Base-by-base conservation (phyloP, 2,113 vertebrate genomes). In the Oncorhynchus keta region DNA sequence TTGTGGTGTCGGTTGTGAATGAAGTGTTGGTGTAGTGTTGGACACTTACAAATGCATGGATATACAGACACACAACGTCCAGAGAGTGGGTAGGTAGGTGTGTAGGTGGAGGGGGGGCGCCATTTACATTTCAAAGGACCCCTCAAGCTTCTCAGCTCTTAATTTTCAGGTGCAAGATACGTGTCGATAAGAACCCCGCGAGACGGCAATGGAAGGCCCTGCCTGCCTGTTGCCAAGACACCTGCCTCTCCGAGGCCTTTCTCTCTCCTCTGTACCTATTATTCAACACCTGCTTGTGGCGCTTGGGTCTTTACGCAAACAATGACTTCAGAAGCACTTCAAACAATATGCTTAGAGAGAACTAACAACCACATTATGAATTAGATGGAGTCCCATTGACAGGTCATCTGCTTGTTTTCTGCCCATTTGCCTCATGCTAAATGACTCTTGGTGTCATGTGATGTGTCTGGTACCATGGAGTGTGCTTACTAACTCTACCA, bases 91-190 rank as follows among this genome's bases (percentile, higher is more conserved):
- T 35, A 6, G 35, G 35, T 35, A 35, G 35, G 35, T 35, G 6
- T 7, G 35, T 35, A 35, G 35, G 6, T 35, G 35, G 32, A 6
- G 6, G 32, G 30, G 57, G 28, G 49, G 79, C 48, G 30, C 8
- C 59, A 84, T 85, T 79, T 78, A 28, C 80, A 85, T 83, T 78
- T 85, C 73, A 89, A 87, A 83, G 70, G 13, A 16, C 30, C 28
- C 35, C 49, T 55, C 16, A 68, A 71, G 62, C 62, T 45, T 51
- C 68, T 73, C 51, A 9, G 6, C 32, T 66, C 61, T 82, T 85
- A 66, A 74, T 4, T 48, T 73, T 45, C 75, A 77, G 76, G 39
- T 70, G 73, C 48, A 83, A 73, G 57, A 82, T 64, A 4, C 74
- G 71, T 26, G 72, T 78, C 72, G 71, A 62, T 80, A 73, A 81